Conservation (phyloP, 37 sponge, comb jelly and placozoan genomes). For the Cladorhizidae sp. region DNA sequence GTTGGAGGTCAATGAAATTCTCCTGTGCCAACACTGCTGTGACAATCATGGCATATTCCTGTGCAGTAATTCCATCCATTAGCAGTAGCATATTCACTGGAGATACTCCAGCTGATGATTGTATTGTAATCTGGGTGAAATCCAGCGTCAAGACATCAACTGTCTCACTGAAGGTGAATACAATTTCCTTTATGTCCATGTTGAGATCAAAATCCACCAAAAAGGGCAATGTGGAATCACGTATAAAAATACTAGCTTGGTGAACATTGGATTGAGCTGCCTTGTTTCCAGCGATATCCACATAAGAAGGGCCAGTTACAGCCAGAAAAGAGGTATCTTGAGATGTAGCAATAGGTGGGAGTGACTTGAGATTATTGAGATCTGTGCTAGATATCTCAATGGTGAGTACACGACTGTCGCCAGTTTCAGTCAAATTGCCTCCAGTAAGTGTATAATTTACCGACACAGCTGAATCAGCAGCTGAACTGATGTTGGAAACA, state of each 20-base stretch:
- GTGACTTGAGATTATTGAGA: constrained; percentile 58
- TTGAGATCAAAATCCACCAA: constrained; percentile 73
- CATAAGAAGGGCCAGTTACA: constrained; percentile 44
- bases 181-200: constrained; percentile 48
- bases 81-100: constrained; percentile 27
- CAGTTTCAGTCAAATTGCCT: neutral
- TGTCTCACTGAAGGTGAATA: constrained; percentile 75
- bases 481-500: constrained; percentile 22
- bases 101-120: constrained; percentile 3
- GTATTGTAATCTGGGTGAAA: constrained; percentile 42
- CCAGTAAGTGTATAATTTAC: constrained; percentile 25
- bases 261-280: constrained; percentile 24
- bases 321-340: constrained; percentile 55
- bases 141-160: constrained; percentile 61
- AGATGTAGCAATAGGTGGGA: constrained; percentile 64
- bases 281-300: constrained; percentile 55
- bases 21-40: constrained; percentile 8
- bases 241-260: constrained; percentile 21
- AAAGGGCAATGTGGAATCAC: constrained; percentile 52
- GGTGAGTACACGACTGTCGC: constrained; percentile 38
- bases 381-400: constrained; percentile 67
- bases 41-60: constrained; percentile 37
- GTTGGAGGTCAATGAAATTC: constrained; percentile 59
- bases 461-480: neutral
- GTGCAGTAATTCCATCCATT: constrained; percentile 34